phyloP scores from a whole-genome alignment of 2,888 invertebrate species.

The Brassicogethes aeneus region DNA sequence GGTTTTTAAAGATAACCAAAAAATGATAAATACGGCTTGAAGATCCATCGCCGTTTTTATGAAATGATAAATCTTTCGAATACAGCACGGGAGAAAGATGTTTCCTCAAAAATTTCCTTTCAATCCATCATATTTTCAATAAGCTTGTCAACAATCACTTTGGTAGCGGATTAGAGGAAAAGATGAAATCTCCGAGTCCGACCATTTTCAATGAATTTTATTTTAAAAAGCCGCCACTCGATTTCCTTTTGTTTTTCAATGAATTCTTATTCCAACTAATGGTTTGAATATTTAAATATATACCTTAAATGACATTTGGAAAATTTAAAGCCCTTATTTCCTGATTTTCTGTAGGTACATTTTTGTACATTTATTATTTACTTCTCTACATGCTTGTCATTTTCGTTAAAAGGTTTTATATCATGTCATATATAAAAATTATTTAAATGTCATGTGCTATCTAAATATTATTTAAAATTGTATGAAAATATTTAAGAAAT shows the following conservation, averaged over 20 bases:
- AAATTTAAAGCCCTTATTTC: no score
- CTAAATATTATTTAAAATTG: no score
- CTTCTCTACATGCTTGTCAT: no score
- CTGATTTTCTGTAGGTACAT: no score
- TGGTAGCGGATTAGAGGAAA: neutral
- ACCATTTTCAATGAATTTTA: neutral
- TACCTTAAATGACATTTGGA: no score
- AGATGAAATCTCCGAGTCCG: neutral
- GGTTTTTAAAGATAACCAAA: no score
- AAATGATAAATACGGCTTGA: neutral
- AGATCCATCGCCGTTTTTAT: neutral
- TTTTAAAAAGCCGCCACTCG: neutral
- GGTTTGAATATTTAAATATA: no score
- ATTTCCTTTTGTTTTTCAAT: neutral
- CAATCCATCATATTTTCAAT: slow-evolving; percentile 1
- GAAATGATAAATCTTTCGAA: neutral
- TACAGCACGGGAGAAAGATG: neutral
- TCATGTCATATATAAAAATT: no score
- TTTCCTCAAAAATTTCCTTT: neutral
- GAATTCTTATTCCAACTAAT: neutral
- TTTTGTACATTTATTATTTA: no score
- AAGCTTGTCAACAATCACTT: slow-evolving; percentile 1
- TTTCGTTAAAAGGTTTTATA: no score
- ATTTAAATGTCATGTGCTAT: no score
- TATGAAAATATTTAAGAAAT: no score